Percentiles rank a stretch among this genome's conserved stretches.
These are phyloP conservation scores for Parnassius orleans DNA, from an alignment of 2,888 invertebrate species.

Conservation along the genomic window DNA sequence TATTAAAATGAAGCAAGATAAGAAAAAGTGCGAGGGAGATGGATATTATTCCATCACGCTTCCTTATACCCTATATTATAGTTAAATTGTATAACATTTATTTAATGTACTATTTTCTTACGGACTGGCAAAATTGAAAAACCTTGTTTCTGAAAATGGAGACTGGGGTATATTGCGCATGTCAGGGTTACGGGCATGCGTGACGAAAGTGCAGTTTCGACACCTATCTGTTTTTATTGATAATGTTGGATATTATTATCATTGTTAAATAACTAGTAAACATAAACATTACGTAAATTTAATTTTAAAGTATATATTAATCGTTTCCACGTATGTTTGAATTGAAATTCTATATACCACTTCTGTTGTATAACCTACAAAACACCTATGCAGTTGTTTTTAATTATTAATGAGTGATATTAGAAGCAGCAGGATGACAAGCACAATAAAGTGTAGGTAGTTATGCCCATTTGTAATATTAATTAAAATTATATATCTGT, in stretches of 20 bases:
- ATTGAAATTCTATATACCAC: constrained; percentile 4
- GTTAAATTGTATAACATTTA: too few species aligned
- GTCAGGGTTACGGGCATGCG: constrained; percentile 43
- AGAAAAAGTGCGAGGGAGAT: too few species aligned
- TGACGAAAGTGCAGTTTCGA: constrained; percentile 33
- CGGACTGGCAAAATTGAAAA: too few species aligned
- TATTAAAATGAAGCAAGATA: too few species aligned
- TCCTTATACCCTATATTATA: too few species aligned
- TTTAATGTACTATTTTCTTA: too few species aligned
- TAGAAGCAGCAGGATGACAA: background rate
- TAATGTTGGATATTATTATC: constrained; percentile 31
- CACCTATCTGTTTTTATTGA: constrained; percentile 47
- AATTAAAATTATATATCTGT: too few species aligned
- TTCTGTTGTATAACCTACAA: constrained; percentile 35
- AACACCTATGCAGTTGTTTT: constrained; percentile 36
- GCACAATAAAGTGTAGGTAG: too few species aligned
- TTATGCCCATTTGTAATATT: too few species aligned
- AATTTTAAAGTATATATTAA: background rate
- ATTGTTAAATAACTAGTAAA: background rate
- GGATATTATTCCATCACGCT: too few species aligned
- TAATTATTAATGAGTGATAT: constrained; percentile 35
- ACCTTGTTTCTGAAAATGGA: constrained; percentile 5
- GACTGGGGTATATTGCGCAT: constrained; percentile 40
- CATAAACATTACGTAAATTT: background rate
- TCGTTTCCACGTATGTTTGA: background rate